Base-by-base conservation (phyloP, 2,888 invertebrate genomes). In the Orthosia gothica region DNA sequence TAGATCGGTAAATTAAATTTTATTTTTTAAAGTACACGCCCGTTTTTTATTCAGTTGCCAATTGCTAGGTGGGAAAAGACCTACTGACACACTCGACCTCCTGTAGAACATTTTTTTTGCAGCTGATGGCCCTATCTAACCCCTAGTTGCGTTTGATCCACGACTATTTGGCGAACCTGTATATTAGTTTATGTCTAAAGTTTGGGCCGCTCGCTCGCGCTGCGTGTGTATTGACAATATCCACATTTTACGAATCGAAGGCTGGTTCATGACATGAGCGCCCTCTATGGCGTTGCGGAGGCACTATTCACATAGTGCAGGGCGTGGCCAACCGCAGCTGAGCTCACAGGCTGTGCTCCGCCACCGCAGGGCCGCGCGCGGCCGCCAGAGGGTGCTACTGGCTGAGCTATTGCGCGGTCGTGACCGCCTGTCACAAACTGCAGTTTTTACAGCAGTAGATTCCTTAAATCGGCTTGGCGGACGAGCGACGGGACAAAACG, bases 371-470 rank as follows among this genome's bases (percentile, higher is more conserved):
- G 7, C 23, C 49, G 12, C 5, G 5, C 13, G 40, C 58, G 2
- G 5, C 52, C 79, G 74, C 4, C n/a, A 69, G 79, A 20, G 32
- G 62, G 58, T 69, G 32, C 69, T 61, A 20, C n/a, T 13, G 40
- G 59, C 13, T 2, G 40, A 55, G 12, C 12, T 26, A 45, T 5
- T 5, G 7, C 32, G 7, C 23, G 15, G 49, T 49, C 65, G 18
- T 5, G 16, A 16, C 57, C 13, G 57, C 50, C 5, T 18, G 20
- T 55, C 54, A 50, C 64, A 55, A 20, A 50, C 5, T 23, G 26
- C 26, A 64, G 64, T 66, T 79, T 72, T 80, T 74, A 58, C n/a
- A 61, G 45, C n/a, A 49, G 54, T 32, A 32, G 59, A 79, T 74
- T 79, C 59, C 55, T 79, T 32, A 47, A 72, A 73, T 61, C 50